A percentile compares a stretch with the other conserved stretches of the same genome.
Conservation (phyloP, 1,140 invertebrate genomes). For the Drosophila bocki region DNA sequence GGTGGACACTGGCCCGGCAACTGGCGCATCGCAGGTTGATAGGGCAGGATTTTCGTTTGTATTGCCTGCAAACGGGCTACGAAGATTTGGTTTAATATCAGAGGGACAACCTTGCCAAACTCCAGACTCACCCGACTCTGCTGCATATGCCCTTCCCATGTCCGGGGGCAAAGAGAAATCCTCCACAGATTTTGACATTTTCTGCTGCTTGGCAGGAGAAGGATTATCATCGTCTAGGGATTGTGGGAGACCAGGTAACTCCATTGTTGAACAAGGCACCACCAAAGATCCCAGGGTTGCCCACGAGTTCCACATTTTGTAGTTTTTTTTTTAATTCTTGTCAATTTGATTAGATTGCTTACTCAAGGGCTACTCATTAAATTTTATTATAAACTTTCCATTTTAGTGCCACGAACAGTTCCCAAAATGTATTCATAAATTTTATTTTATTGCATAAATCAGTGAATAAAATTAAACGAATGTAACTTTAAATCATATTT, state of each 20-base stretch:
- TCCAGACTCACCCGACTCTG: background rate
- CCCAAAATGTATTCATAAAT: background rate
- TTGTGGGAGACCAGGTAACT: background rate
- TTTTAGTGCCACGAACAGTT: background rate
- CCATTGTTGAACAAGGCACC: background rate
- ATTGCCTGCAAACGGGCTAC: conserved; percentile 1
- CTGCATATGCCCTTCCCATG: background rate
- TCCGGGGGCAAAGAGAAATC: background rate
- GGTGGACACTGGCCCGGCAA: background rate
- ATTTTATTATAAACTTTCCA: no score
- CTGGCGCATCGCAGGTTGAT: background rate
- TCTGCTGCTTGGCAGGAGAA: background rate
- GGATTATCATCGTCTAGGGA: background rate
- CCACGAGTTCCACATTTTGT: background rate
- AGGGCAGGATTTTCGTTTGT: background rate
- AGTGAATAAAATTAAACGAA: background rate
- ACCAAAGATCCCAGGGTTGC: background rate
- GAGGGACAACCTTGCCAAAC: background rate
- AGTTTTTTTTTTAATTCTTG: background rate
- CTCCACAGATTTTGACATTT: background rate
- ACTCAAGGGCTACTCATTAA: background rate
- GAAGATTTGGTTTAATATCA: no score
- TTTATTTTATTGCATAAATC: background rate
- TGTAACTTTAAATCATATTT: background rate
- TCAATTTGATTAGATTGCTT: background rate